These are phyloP conservation scores for Drosophila suzukii DNA, from an alignment of 1,140 invertebrate species.

Conservation along the genomic window DNA sequence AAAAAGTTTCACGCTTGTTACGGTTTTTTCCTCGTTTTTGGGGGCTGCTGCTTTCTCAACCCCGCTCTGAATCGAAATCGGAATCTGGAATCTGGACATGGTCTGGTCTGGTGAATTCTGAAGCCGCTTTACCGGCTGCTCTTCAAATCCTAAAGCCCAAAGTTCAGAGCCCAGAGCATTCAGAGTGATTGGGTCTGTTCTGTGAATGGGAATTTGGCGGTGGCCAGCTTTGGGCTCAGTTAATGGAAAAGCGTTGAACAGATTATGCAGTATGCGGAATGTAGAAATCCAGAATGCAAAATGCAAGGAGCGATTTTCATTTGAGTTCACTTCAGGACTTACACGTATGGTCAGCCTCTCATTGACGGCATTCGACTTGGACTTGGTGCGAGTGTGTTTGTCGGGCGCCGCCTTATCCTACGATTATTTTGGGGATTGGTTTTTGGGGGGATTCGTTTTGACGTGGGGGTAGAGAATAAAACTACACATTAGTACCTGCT, in stretches of 20 bases:
- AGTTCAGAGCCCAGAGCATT: conserved; percentile 5
- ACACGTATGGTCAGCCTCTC: conserved; percentile 68
- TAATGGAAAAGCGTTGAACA: conserved; percentile 54
- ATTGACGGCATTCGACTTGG: conserved; percentile 60
- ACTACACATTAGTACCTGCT: conserved; percentile 27
- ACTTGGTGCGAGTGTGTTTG: conserved; percentile 46
- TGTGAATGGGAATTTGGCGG: conserved; percentile 10
- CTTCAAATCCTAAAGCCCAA: conserved; percentile 8
- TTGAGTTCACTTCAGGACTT: conserved; percentile 37
- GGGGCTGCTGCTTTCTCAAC: not conserved
- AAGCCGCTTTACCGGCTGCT: conserved; percentile 18
- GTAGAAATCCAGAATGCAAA: conserved; percentile 19
- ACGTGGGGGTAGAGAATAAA: conserved; percentile 35
- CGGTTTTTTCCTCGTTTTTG: conserved; percentile 24
- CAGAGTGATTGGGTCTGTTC: conserved; percentile 35
- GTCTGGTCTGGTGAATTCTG: conserved; percentile 50
- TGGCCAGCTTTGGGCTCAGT: conserved; percentile 8
- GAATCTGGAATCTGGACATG: conserved; percentile 31
- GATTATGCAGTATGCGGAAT: conserved; percentile 45
- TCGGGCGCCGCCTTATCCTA: conserved; percentile 54
- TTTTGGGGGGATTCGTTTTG: not conserved
- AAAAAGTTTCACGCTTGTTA: conserved; percentile 56
- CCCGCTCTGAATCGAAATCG: not conserved
- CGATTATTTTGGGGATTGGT: not conserved
- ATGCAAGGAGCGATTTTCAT: conserved; percentile 18